Percentiles rank a stretch among this genome's conserved stretches.
Conservation (phyloP, 2,113 vertebrate species). For the Cepphus grylle region DNA sequence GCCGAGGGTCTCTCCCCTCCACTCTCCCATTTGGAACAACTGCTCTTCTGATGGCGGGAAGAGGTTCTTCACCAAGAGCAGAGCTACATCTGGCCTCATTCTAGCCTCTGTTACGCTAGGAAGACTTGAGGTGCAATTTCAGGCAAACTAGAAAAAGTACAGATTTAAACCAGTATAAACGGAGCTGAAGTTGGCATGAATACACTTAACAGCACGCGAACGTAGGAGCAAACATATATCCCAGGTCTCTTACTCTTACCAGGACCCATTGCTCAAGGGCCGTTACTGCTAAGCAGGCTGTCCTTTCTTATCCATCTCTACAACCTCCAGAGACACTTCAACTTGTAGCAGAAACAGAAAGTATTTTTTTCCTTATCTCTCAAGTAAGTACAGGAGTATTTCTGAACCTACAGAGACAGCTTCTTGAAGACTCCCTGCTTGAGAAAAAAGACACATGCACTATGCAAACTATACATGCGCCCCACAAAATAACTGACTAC, state of each 20-base stretch:
- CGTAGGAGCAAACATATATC: neutral
- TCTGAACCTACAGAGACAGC: neutral
- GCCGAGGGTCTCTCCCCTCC: neutral
- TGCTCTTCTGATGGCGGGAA: neutral
- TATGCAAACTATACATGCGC: neutral
- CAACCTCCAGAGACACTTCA: neutral
- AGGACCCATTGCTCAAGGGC: neutral
- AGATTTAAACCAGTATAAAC: neutral
- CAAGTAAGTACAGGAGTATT: neutral
- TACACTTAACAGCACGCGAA: neutral
- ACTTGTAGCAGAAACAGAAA: neutral
- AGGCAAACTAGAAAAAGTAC: neutral
- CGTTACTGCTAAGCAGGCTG: neutral
- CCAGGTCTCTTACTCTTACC: neutral
- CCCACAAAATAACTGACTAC: neutral
- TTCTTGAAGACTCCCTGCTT: conserved; percentile 10
- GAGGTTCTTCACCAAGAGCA: neutral
- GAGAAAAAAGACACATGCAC: neutral
- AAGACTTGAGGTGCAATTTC: neutral
- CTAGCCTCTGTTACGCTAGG: neutral
- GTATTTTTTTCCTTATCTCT: neutral
- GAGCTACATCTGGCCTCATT: neutral
- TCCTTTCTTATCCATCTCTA: neutral
- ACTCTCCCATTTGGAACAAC: neutral
- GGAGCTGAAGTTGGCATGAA: neutral